Percentiles rank a stretch among this genome's conserved stretches.
Conservation (phyloP, 2,888 invertebrate species). For the Caenorhabditis sp. region DNA sequence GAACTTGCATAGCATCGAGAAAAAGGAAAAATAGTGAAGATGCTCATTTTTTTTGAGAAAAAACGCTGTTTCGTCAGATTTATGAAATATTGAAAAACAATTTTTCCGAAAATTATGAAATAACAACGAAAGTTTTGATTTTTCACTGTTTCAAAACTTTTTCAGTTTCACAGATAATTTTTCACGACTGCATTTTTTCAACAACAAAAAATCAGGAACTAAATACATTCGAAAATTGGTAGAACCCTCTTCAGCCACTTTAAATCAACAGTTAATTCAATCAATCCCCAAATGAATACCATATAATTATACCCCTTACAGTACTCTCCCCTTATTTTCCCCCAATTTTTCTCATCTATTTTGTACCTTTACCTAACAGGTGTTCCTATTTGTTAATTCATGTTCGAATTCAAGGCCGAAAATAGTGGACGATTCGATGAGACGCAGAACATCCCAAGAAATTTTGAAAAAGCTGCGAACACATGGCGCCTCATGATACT, state of each 20-base stretch:
- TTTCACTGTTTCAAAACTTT: too few species aligned
- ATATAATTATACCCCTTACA: background rate
- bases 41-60: too few species aligned
- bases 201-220: too few species aligned
- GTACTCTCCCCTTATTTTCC: background rate
- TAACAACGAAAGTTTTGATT: too few species aligned
- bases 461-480: slow-evolving; percentile 16
- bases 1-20: too few species aligned
- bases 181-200: too few species aligned
- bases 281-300: background rate
- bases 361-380: slow-evolving; percentile 1
- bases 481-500: slow-evolving; percentile 26
- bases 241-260: background rate
- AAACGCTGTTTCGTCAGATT: too few species aligned
- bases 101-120: too few species aligned
- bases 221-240: background rate
- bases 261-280: background rate
- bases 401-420: background rate
- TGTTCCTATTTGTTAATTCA: background rate
- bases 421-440: background rate
- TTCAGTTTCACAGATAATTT: too few species aligned
- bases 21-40: too few species aligned
- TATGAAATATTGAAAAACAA: too few species aligned
- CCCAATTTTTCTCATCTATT: background rate
- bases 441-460: slow-evolving; percentile 9